Evolutionary conservation across 2,797 vertebrate species (phyloP).

Genomic region (Melanotaenia parkinsoni): DNA sequence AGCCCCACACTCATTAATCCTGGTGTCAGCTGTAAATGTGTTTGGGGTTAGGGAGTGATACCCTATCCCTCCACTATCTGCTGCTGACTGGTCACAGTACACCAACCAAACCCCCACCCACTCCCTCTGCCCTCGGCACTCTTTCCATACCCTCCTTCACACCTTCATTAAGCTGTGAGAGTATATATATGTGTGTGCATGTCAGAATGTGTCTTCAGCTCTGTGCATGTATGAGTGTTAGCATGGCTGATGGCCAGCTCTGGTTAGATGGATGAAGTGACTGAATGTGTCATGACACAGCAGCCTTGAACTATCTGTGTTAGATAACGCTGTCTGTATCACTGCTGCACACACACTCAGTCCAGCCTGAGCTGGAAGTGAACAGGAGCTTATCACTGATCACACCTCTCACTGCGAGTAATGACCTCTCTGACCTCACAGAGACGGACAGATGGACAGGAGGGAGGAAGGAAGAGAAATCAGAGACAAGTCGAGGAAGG

Average conservation of each 20-base stretch:
- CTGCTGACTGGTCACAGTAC: conserved; percentile 77
- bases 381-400: conserved; percentile 69
- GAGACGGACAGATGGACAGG: conserved; percentile 45
- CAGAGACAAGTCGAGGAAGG: conserved; percentile 36
- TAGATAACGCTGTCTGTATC: conserved; percentile 62
- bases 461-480: conserved; percentile 42
- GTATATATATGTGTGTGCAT: conserved; percentile 16
- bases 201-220: conserved; percentile 40
- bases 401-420: conserved; percentile 46
- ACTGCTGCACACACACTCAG: conserved; percentile 9
- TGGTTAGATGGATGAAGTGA: conserved; percentile 80
- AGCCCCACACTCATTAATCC: conserved; percentile 92
- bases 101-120: conserved; percentile 47
- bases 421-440: conserved; percentile 50
- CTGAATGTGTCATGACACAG: conserved; percentile 69
- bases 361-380: conserved; percentile 43
- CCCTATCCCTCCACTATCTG: conserved; percentile 85
- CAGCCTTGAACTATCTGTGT: conserved; percentile 58
- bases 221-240: conserved; percentile 51
- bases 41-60: conserved; percentile 88
- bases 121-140: conserved; percentile 46
- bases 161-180: conserved; percentile 43
- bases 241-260: conserved; percentile 60
- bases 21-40: conserved; percentile 92
- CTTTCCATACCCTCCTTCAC: conserved; percentile 50